Conservation (phyloP, 2,113 vertebrate species). For the Synchiropus splendidus region DNA sequence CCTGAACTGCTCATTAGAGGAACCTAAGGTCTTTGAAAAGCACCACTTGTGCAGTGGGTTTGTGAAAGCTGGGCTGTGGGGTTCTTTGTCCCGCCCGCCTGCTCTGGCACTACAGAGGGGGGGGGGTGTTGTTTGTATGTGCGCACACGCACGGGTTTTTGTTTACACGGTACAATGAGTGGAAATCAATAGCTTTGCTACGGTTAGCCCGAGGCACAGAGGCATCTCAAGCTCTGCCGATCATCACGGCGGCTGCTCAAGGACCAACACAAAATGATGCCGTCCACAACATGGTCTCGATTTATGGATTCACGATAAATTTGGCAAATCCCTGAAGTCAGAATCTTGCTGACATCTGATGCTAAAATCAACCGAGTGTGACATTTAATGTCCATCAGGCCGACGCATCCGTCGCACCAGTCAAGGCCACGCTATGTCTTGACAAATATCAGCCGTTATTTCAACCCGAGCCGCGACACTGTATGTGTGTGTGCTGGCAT, state of each 20-base stretch:
- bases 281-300: slow-evolving; percentile 3
- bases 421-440: slow-evolving; percentile 37
- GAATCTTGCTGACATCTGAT: slow-evolving; percentile 42
- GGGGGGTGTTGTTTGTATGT: slow-evolving; percentile 12
- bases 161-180: slow-evolving; percentile 27
- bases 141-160: slow-evolving; percentile 6
- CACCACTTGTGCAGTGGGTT: slow-evolving; percentile 33
- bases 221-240: too few species aligned
- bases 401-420: slow-evolving; percentile 24
- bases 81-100: slow-evolving; percentile 48
- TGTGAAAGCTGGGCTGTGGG: slow-evolving; percentile 31
- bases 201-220: slow-evolving; percentile 31
- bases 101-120: slow-evolving; percentile 26
- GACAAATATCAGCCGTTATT: slow-evolving; percentile 44
- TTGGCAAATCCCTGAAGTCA: slow-evolving; percentile 12
- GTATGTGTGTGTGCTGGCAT: too few species aligned
- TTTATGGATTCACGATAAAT: slow-evolving; percentile 22
- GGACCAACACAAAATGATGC: slow-evolving; percentile 5
- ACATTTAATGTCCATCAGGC: slow-evolving; percentile 27
- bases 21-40: slow-evolving; percentile 50
- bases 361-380: slow-evolving; percentile 39
- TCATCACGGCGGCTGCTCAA: not conserved
- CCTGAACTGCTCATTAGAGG: slow-evolving; percentile 49
- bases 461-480: slow-evolving; percentile 27
- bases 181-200: slow-evolving; percentile 43